These are phyloP conservation scores for Steinernema hermaphroditum DNA, from an alignment of 2,888 invertebrate species.

Conservation along the genomic window DNA sequence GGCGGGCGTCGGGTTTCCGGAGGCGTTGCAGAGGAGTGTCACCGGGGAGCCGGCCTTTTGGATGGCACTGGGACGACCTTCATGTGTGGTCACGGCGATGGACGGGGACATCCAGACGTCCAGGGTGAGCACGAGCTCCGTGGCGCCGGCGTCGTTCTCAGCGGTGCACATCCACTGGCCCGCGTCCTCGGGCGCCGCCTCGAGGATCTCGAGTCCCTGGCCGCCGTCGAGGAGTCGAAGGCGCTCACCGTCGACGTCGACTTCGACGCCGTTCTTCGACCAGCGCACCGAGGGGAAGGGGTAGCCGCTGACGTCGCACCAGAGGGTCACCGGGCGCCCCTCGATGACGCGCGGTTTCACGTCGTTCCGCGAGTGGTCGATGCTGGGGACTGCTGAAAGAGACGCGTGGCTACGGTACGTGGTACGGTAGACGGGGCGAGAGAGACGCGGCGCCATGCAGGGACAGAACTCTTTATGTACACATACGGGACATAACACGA, in stretches of 20 bases:
- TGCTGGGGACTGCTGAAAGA: conserved; percentile 68
- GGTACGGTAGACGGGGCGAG: conserved; percentile 3
- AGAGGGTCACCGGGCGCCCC: conserved; percentile 57
- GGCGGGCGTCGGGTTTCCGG: conserved; percentile 67
- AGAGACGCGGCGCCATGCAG: neutral
- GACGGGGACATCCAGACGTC: conserved; percentile 53
- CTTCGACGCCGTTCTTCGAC: conserved; percentile 49
- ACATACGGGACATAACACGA: neutral
- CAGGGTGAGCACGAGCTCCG: conserved; percentile 54
- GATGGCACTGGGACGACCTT: conserved; percentile 38
- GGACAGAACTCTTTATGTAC: conserved; percentile 4
- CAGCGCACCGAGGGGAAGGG: conserved; percentile 63
- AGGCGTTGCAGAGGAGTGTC: conserved; percentile 67
- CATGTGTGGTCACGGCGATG: neutral
- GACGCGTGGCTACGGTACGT: neutral
- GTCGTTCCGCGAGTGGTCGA: conserved; percentile 67
- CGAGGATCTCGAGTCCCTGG: conserved; percentile 53
- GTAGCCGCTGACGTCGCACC: conserved; percentile 63
- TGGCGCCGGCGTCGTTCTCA: conserved; percentile 68
- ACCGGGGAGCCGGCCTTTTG: conserved; percentile 66
- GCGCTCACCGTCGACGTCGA: conserved; percentile 16
- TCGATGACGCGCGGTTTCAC: conserved; percentile 63
- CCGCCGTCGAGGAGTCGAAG: conserved; percentile 53
- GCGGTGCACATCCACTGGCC: conserved; percentile 69
- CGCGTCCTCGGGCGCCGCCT: conserved; percentile 56